These are phyloP conservation scores for Willisornis vidua DNA, from an alignment of 2,113 vertebrate genomes.

Conservation along the genomic window DNA sequence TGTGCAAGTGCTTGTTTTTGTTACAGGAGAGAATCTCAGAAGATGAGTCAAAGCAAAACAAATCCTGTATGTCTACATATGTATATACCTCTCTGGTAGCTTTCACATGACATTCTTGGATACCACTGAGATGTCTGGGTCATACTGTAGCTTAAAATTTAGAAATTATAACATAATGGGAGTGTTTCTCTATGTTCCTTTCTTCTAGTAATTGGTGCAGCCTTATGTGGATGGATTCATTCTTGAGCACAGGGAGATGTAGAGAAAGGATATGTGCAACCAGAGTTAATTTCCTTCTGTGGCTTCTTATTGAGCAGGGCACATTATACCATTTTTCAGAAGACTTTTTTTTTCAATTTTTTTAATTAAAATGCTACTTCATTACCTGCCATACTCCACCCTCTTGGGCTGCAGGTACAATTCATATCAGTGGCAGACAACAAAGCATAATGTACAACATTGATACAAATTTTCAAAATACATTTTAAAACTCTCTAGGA, in stretches of 20 bases:
- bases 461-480: constrained; percentile 10
- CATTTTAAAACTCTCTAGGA: constrained; percentile 17
- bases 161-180: background rate
- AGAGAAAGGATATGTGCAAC: background rate
- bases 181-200: background rate
- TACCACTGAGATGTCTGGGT: background rate
- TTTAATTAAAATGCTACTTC: constrained; percentile 5
- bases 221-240: background rate
- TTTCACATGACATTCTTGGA: background rate
- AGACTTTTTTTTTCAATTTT: background rate
- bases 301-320: background rate
- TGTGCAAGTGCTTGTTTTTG: background rate
- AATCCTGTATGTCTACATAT: background rate
- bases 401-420: background rate
- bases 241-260: background rate
- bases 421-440: background rate
- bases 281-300: background rate
- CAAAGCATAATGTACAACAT: background rate
- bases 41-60: background rate
- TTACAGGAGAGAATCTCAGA: background rate
- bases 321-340: background rate
- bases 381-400: background rate
- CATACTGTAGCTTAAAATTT: background rate
- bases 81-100: background rate
- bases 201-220: background rate